These are phyloP conservation scores for Stenchaetothrips biformis DNA, from an alignment of 2,888 invertebrate species.

Conservation along the genomic window DNA sequence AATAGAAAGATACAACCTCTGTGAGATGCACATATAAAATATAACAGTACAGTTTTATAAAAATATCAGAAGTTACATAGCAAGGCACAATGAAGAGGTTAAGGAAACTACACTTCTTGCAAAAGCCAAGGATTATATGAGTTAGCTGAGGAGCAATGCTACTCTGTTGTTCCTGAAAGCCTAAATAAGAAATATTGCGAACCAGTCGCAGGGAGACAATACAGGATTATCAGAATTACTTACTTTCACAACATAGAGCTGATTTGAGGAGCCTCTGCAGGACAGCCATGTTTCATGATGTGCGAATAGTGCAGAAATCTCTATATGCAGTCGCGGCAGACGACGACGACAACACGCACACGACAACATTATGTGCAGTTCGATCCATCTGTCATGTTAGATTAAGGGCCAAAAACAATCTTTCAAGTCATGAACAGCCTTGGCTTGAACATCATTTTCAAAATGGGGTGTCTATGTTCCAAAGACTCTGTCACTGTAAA, in stretches of 20 bases:
- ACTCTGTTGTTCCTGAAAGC: too few relatives aligned
- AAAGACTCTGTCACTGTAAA: conserved; percentile 67
- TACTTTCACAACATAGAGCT: background rate
- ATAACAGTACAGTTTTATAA: background rate
- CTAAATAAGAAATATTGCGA: background rate
- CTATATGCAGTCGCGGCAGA: background rate
- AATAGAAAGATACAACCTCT: background rate
- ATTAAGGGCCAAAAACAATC: background rate
- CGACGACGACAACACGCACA: background rate
- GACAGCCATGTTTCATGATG: background rate
- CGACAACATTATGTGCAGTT: background rate
- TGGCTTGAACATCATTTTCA: conserved; percentile 63
- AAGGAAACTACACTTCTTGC: too few relatives aligned
- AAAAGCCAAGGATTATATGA: too few relatives aligned
- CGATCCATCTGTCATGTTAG: conserved; percentile 2
- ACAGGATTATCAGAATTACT: background rate
- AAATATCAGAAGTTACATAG: background rate
- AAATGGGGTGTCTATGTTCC: conserved; percentile 71
- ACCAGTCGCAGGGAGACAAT: background rate
- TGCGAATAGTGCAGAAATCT: background rate
- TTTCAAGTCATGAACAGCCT: conserved; percentile 57
- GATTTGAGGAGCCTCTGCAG: background rate
- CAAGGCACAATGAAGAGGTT: background rate
- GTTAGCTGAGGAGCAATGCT: too few relatives aligned
- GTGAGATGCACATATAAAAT: background rate